Evolutionary conservation across 2,113 vertebrate species (phyloP), one percentile per base, ranked within the genome.

Genomic region (Tetraodon nigroviridis): DNA sequence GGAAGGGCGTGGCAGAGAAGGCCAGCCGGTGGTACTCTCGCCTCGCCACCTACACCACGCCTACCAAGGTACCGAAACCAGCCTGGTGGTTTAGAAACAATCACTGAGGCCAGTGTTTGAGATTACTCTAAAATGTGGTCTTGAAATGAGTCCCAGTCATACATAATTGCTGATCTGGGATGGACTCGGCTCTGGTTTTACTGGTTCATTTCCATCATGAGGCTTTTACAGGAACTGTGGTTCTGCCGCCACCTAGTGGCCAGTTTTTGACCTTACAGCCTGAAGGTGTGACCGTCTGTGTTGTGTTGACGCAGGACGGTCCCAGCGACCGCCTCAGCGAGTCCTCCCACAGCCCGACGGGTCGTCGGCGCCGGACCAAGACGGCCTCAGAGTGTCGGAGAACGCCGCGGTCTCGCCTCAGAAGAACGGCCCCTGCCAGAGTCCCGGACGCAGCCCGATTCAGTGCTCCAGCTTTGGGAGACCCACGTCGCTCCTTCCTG

Each of bases 11-110:
- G 64, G 95, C 94, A 11, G 93, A 97, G 87, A 96, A 93, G 79
- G 95, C 95, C 1, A 97, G 93, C 86, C 94, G 89, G 73, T 97
- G 93, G 94, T 98, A 97, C 51, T 94, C 94, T 0, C 95, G 90
- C 21, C 89, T 98, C 13, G 64, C 94, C 45, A 89, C 84, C 1
- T 94, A 95, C 62, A 90, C 92, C 51, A 86, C 91, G 0, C 92
- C 94, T 2, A 89, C 90, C 44, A 97, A 94, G 93, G 93, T 95
- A 87, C 67, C 11, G 3, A 11, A 37, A 37, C 32, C 32, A 37
- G 27, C 7, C 1, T 37, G 32, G 29, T 6, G 6, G 8, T 32
- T 32, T 10, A 37, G 32, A 37, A 37, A 37, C 32, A 37, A 37
- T 37, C 32, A 37, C 24, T 27, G 32, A 11, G 32, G 11, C 12